Base-by-base conservation (phyloP, 2,888 invertebrate genomes). In the Pristionchus exspectatus region DNA sequence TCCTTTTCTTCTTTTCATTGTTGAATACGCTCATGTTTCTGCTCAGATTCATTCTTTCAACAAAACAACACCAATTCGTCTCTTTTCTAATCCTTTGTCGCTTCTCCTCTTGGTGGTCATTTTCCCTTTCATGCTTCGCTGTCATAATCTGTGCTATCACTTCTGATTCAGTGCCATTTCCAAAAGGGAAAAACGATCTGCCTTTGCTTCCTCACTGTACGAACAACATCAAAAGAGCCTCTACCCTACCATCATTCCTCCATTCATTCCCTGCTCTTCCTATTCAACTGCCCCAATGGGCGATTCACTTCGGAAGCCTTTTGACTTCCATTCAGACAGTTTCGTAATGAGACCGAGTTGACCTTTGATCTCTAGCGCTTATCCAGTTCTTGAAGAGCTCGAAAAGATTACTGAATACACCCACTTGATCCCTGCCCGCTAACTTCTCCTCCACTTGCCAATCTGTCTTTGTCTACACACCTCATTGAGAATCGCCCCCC, bases 381-480 rank as follows among this genome's bases (percentile, higher is more conserved):
- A 24, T 24, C 24, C 21, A 56, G 4, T 56, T 12, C 1, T 16
- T 54, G 54, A 14, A 54, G 10, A 56, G 16, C 18, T 56, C 7
- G 12, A 7, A 50, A 50, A 59, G 59, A 21, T 21, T 59, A 18
- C 59, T 18, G 21, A 21, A 59, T 4, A 5, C 24, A 5, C 24
- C 59, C 66, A 66, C 66, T 72, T 72, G 72, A 72, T 33, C 30
- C 33, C 33, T 74, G 3, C 38, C 33, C 12, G 44, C 50, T 77
- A 38, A 81, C 81, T 44, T 44, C 74, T 30, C 44, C 69, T 50
- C 24, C 44, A 44, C 77, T 77, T 44, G 44, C 18, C 81, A 81
- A 81, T 81, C 81, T 81, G 81, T 54, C 77, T 77, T 77, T 77
- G 77, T 77, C 77, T 38, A 27, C 10, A 14, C 81, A 81, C 81